A percentile compares a stretch with the other conserved stretches of the same genome.
Conservation (phyloP, 2,797 vertebrate genomes). For the Chrosomus eos region DNA sequence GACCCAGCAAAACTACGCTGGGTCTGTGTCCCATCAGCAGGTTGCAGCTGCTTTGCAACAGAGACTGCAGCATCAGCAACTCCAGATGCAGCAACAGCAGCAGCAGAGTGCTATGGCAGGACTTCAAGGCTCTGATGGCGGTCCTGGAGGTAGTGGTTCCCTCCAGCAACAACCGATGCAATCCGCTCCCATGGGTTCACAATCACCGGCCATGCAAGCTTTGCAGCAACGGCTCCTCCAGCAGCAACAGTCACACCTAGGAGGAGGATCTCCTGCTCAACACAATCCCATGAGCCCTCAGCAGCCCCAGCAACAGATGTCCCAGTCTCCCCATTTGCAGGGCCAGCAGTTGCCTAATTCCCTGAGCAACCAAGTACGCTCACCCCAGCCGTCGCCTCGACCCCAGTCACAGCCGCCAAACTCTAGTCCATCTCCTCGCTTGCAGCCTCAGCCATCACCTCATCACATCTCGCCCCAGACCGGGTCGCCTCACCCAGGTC, state of each 20-base stretch:
- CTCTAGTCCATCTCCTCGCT: conserved; percentile 96
- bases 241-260: conserved; percentile 88
- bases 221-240: conserved; percentile 88
- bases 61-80: conserved; percentile 75
- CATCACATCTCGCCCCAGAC: conserved; percentile 90
- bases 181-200: conserved; percentile 67
- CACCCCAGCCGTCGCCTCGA: conserved; percentile 92
- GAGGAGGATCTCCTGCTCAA: conserved; percentile 85
- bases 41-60: conserved; percentile 80
- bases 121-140: conserved; percentile 74
- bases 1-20: conserved; percentile 75
- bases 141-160: conserved; percentile 70
- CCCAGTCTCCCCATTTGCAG: conserved; percentile 91
- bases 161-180: conserved; percentile 79
- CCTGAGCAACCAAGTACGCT: conserved; percentile 95
- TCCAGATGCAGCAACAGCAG: conserved; percentile 73
- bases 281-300: conserved; percentile 96
- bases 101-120: conserved; percentile 86
- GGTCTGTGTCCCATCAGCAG: conserved; percentile 78
- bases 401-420: conserved; percentile 93
- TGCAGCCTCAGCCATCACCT: conserved; percentile 92
- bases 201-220: conserved; percentile 84
- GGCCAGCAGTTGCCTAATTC: conserved; percentile 88
- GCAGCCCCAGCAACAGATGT: conserved; percentile 75
- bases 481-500: conserved; percentile 84